A percentile compares a stretch with the other conserved stretches of the same genome.
phyloP scores from a whole-genome alignment of 2,797 vertebrate genomes.

The Cheirogaleus major region DNA sequence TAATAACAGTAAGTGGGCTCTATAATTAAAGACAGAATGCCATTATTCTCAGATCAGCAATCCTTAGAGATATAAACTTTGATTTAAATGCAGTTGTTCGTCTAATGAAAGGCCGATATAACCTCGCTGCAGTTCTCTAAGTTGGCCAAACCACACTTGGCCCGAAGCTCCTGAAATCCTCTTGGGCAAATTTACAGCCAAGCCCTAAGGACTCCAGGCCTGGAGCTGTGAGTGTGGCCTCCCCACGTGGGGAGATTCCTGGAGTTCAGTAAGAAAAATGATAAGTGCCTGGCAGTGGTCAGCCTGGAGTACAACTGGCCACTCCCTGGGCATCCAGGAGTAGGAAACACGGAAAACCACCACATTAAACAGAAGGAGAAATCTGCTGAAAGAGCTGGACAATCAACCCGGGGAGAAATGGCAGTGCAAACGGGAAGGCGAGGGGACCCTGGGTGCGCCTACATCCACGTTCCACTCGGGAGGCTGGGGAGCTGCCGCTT shows the following conservation, averaged over 20 bases:
- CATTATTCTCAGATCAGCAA: not conserved
- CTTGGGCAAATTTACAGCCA: not conserved
- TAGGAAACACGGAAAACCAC: not conserved
- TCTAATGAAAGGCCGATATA: not conserved
- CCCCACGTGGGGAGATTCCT: not conserved
- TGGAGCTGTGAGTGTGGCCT: not conserved
- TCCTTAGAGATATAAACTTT: not conserved
- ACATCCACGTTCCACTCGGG: accelerated
- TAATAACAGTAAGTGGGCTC: not conserved
- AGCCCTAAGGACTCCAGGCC: accelerated
- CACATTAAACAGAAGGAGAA: not conserved
- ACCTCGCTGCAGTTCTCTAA: not conserved
- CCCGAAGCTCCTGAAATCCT: not conserved
- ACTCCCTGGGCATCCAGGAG: not conserved
- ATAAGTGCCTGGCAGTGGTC: not conserved
- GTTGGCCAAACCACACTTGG: not conserved
- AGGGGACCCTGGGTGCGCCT: accelerated
- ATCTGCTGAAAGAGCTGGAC: not conserved
- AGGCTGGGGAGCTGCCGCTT: not conserved
- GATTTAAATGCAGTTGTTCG: not conserved
- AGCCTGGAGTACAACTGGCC: not conserved
- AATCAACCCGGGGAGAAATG: not conserved
- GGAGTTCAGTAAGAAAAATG: not conserved
- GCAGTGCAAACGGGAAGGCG: accelerated
- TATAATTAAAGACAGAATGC: not conserved